Evolutionary conservation across 2,113 vertebrate species (phyloP), one percentile per base, ranked within the genome.

Genomic region (Prionailurus viverrinus): DNA sequence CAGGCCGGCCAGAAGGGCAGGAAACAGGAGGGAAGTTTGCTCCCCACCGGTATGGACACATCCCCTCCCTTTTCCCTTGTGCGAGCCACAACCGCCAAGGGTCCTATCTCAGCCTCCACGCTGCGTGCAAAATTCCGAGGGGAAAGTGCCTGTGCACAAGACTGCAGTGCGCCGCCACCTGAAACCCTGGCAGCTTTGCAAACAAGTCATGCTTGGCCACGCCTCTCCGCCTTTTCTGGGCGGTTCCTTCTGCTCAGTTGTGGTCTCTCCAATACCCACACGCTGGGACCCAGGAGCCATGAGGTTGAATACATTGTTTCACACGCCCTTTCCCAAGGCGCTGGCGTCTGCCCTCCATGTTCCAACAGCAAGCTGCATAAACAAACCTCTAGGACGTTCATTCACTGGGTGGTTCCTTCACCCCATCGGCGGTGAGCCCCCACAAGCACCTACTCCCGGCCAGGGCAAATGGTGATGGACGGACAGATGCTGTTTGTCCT

Each of bases 241-340:
- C 4, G 4, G 12, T 12, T 41, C 41, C 29, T 58, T 48, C 39
- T 27, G 8, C 39, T 25, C 13, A 2, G n/a, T 19, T 31, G n/a
- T 9, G 1, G 14, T 18, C 0, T 93, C 53, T 21, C 0, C 1
- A 12, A 0, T 8, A 1, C 23, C 41, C 53, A 45, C 0, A 16
- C 25, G 74, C 68, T 36, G 1, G 1, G 45, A 45, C 45, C 45
- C 45, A 45, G 45, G 45, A 45, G 74, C 68, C 51, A 5, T 1
- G 1, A 15, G 61, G 48, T 68, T 19, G 13, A 39, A 5, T 14
- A 14, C 9, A 1, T 29, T 41, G 45, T 55, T 27, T 33, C n/a
- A 53, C 13, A 9, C 7, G 5, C n/a, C 21, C 25, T 25, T 53
- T 65, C 48, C 53, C 48, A 5, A 51, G 89, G 31, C 36, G 48